Percentiles rank a stretch among this genome's conserved stretches.
phyloP scores from a whole-genome alignment of 1,140 invertebrate genomes.

The Drusus annulatus region DNA sequence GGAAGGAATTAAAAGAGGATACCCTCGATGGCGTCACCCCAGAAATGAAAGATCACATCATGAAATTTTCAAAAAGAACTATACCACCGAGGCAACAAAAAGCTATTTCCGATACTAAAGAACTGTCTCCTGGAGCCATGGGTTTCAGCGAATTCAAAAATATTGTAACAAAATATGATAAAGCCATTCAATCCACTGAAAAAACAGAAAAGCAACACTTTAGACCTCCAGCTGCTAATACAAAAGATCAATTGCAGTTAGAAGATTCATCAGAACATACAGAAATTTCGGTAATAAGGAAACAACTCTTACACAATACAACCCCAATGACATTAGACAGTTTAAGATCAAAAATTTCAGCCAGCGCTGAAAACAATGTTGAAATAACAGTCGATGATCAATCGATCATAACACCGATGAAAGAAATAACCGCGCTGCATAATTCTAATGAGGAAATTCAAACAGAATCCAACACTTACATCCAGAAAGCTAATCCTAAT shows the following conservation, averaged over 20 bases:
- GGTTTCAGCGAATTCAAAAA: constrained; percentile 63
- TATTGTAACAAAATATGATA: constrained; percentile 60
- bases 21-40: constrained; percentile 69
- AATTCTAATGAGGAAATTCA: constrained; percentile 19
- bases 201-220: neutral
- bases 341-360: constrained; percentile 4
- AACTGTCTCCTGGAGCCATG: neutral
- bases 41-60: constrained; percentile 73
- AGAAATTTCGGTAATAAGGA: no score
- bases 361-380: neutral
- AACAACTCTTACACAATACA: no score
- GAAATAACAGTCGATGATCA: constrained; percentile 8
- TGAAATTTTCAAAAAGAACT: constrained; percentile 76
- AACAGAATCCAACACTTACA: neutral
- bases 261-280: neutral
- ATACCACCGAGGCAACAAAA: constrained; percentile 63
- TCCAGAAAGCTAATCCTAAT: constrained; percentile 28
- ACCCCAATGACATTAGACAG: neutral
- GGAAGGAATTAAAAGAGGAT: constrained; percentile 75
- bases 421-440: neutral
- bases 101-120: constrained; percentile 13
- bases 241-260: neutral
- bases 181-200: neutral
- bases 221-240: neutral
- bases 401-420: neutral